Base-by-base conservation (phyloP, 2,113 vertebrate species). In the Macroglossus sobrinus region DNA sequence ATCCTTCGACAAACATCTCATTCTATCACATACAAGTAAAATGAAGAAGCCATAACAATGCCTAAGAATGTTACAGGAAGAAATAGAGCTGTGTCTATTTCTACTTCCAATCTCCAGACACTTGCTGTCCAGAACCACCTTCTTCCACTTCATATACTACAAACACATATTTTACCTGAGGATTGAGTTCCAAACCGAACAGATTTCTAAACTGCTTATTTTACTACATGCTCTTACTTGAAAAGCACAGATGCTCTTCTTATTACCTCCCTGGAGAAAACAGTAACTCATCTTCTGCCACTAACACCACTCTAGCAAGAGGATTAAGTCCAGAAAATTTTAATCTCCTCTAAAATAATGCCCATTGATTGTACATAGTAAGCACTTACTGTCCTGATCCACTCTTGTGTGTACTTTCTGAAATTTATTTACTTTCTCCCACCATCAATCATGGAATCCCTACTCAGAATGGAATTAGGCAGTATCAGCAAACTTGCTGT, bases 291-390 rank as follows among this genome's bases (percentile, higher is more conserved):
- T 93, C 76, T 66, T 88, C 94, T 90, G 93, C 86, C 84, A 96
- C 93, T 66, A 55, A 50, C 0, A 1, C 76, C 10, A 1, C 66
- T 75, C 91, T 26, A 81, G 92, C 76, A 79, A 92, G 92, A 96
- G 96, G 95, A 96, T 97, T 97, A 98, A 97, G 96, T 90, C 89
- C 74, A 85, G 81, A 94, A 97, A 97, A 96, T 96, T 97, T 97
- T 98, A 97, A 98, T 98, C 97, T 97, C 94, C 96, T 97, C 91
- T 96, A 97, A 98, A 97, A 98, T 97, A 98, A 97, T 96, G 96
- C 78, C 81, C 94, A 97, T 97, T 98, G 97, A 97, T 97, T 97
- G 96, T 91, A 94, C 88, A 82, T 76, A 89, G 94, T 95, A 93
- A 98, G 94, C 92, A 94, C 94, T 97, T 94, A 78, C 76, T 97